Base-by-base conservation (phyloP, 2,888 invertebrate species). In the Monoplex corrugatus region DNA sequence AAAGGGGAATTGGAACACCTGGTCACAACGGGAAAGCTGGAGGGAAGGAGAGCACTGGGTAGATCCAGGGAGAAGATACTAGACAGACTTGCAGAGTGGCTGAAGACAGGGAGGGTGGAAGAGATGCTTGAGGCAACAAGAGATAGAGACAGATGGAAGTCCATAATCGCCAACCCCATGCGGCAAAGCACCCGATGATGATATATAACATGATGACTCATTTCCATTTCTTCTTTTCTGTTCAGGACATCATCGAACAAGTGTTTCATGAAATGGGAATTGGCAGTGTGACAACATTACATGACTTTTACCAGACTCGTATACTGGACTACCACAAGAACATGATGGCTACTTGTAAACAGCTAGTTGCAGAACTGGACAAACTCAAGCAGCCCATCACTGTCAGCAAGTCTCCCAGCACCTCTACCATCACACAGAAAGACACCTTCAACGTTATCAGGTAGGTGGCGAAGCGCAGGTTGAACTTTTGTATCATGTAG, bases 191-290 rank as follows among this genome's bases (percentile, higher is more conserved):
- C n/a, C n/a, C n/a, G n/a, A n/a, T n/a, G n/a, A n/a, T n/a, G n/a
- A n/a, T n/a, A n/a, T n/a, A n/a, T n/a, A n/a, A n/a, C n/a, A n/a
- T n/a, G n/a, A n/a, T n/a, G n/a, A n/a, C n/a, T n/a, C n/a, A n/a
- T n/a, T n/a, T n/a, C 28, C 5, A 13, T 16, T 50, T 16, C 16
- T 16, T 50, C 50, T 50, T 13, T 28, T 57, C 5, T 3, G 50
- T 84, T 19, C 91, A 97, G 97, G 97, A 97, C 95, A 96, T 96
- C 38, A 95, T 97, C 92, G 97, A 97, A 93, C 96, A 97, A 93
- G 97, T 97, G 35, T 96, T 97, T 82, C 96, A 97, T 85, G 97
- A 97, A 95, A 96, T 97, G 92, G 97, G 97, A 0, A 94, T 97
- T 57, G 97, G 97, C 63, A 97, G 97, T 40, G 96, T 97, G 10